Conservation (phyloP, 2,888 invertebrate species). For the Chelonus formosanus region DNA sequence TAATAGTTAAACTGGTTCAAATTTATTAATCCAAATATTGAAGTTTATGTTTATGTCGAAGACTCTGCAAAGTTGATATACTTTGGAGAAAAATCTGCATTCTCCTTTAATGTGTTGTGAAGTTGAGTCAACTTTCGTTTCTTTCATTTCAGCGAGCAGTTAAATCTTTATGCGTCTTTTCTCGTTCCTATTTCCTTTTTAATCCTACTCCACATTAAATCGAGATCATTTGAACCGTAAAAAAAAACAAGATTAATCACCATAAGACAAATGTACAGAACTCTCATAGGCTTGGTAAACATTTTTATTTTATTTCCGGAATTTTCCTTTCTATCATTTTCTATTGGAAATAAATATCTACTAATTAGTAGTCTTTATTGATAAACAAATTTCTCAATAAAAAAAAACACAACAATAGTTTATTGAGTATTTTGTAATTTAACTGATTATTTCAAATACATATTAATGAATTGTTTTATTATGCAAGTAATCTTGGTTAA, state of each 20-base stretch:
- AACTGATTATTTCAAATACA: no score
- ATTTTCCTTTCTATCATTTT: not conserved
- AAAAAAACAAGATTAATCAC: not conserved
- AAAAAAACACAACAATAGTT: no score
- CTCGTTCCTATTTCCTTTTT: slow-evolving; percentile 16
- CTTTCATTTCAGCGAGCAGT: slow-evolving; percentile 33
- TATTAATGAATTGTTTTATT: no score
- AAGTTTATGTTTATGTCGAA: not conserved
- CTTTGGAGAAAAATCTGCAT: not conserved
- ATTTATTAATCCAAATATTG: no score
- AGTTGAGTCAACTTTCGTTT: slow-evolving; percentile 34
- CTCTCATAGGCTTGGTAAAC: not conserved
- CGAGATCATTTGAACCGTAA: not conserved
- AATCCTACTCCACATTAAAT: not conserved
- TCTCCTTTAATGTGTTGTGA: not conserved
- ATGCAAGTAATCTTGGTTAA: not conserved
- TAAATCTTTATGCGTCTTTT: slow-evolving; percentile 25
- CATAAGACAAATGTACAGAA: not conserved
- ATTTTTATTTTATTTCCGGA: not conserved
- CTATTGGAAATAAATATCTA: not conserved
- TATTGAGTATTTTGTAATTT: no score
- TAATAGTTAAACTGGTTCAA: no score
- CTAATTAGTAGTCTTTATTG: no score
- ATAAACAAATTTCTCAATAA: no score
- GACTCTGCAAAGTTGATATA: not conserved